phyloP scores from a whole-genome alignment of 2,888 invertebrate species.

The Leucoma salicis region DNA sequence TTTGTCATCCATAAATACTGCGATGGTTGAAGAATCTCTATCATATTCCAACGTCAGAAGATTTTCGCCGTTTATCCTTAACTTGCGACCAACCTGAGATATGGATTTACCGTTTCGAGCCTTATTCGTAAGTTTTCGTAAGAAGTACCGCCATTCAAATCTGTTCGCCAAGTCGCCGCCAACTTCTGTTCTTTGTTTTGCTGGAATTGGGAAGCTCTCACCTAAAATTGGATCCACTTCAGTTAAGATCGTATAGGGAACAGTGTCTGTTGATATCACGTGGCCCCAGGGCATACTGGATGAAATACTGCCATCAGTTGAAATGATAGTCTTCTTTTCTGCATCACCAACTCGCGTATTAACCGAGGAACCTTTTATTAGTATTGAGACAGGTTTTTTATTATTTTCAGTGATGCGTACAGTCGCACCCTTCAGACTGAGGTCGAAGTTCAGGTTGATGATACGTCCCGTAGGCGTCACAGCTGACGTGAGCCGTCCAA shows the following conservation, averaged over 20 bases:
- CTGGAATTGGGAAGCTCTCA: conserved; percentile 95
- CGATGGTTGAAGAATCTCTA: conserved; percentile 91
- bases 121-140: conserved; percentile 87
- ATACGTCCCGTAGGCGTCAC: conserved; percentile 98
- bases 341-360: conserved; percentile 91
- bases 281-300: conserved; percentile 94
- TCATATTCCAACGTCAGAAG: conserved; percentile 95
- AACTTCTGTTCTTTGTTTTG: conserved; percentile 94
- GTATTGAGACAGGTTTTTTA: conserved; percentile 90
- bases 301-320: conserved; percentile 92
- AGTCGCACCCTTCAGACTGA: conserved; percentile 95
- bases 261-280: conserved; percentile 93
- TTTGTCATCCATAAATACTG: conserved; percentile 93
- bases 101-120: conserved; percentile 85
- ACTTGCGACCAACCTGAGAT: conserved; percentile 91
- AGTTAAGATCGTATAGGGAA: conserved; percentile 94
- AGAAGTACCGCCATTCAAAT: conserved; percentile 97
- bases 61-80: conserved; percentile 95
- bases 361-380: conserved; percentile 93
- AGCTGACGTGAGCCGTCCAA: conserved; percentile 94
- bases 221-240: conserved; percentile 93
- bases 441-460: conserved; percentile 92
- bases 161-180: conserved; percentile 95
- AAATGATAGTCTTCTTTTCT: conserved; percentile 89
- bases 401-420: conserved; percentile 92